Evolutionary conservation across 1,140 invertebrate genomes (phyloP), one percentile per base, ranked within the genome.

Genomic region (Bilobella aurantiaca): DNA sequence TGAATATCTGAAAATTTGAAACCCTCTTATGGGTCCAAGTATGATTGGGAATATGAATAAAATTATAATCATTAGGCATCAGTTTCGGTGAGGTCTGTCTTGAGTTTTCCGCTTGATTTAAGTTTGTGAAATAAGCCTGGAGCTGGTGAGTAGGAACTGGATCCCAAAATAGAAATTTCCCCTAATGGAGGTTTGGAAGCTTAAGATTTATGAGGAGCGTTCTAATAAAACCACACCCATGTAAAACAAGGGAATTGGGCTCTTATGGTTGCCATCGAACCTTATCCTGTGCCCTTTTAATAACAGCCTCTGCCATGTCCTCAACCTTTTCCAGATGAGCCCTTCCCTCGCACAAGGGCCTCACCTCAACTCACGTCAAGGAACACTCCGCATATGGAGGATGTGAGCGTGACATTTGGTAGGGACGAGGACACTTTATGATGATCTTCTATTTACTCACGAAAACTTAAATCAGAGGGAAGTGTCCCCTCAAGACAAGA

Each of bases 201-300:
- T 42, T 5, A 53, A 53, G 49, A 53, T 53, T 53, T 53, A 53
- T 53, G 49, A 53, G 49, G 49, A 53, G 49, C 14, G 49, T 23
- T 53, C 14, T 53, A 53, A 53, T 53, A 53, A 53, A 53, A 53
- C 49, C 49, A 53, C 49, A 53, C 49, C 49, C 49, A 53, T 53
- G 49, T 53, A 53, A 53, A 53, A 53, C 49, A 53, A 53, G 49
- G 49, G 49, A 23, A 53, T 53, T 53, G 49, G 49, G 49, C 14
- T 53, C 25, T 18, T 53, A 53, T 23, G 49, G 49, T 53, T 53
- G 21, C 23, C 49, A 23, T 53, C 12, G 49, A 53, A 53, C 14
- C 21, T 12, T 23, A 23, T 53, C 12, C 49, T 23, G 25, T 12
- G 3, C 21, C 23, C 23, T 23, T 16, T 53, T 53, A 53, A 18